Percentiles rank a stretch among this genome's conserved stretches.
phyloP scores from a whole-genome alignment of 2,888 invertebrate genomes.

The Philonicus albiceps region DNA sequence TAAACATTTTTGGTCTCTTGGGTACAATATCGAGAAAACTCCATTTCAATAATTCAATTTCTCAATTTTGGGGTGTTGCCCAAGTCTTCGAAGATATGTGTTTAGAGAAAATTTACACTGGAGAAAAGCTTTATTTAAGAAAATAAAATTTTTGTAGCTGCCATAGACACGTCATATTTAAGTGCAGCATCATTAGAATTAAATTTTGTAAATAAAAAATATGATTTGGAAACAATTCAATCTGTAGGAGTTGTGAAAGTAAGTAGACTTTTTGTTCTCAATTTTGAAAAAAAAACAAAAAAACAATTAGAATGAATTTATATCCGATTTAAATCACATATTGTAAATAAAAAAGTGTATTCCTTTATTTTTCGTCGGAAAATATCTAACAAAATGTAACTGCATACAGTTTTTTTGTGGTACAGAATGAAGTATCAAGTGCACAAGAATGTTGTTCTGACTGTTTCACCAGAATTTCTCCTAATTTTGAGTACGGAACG shows the following conservation, averaged over 20 bases:
- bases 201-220: background rate
- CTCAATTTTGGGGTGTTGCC: background rate
- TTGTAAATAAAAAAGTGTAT: too few relatives aligned
- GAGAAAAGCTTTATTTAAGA: background rate
- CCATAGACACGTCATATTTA: background rate
- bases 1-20: background rate
- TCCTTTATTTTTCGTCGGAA: too few relatives aligned
- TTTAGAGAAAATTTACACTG: background rate
- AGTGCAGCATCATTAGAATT: background rate
- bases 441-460: too few relatives aligned
- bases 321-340: too few relatives aligned
- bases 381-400: too few relatives aligned
- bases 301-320: background rate
- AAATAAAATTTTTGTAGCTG: background rate
- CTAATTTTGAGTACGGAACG: background rate
- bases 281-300: background rate
- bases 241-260: background rate
- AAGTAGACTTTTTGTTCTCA: background rate
- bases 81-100: background rate
- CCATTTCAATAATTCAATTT: background rate
- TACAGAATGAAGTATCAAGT: too few relatives aligned
- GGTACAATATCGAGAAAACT: background rate
- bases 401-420: too few relatives aligned
- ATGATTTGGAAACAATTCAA: background rate
- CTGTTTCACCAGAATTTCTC: background rate